Evolutionary conservation across 2,113 vertebrate species (phyloP).

Genomic region (Panthera leo): DNA sequence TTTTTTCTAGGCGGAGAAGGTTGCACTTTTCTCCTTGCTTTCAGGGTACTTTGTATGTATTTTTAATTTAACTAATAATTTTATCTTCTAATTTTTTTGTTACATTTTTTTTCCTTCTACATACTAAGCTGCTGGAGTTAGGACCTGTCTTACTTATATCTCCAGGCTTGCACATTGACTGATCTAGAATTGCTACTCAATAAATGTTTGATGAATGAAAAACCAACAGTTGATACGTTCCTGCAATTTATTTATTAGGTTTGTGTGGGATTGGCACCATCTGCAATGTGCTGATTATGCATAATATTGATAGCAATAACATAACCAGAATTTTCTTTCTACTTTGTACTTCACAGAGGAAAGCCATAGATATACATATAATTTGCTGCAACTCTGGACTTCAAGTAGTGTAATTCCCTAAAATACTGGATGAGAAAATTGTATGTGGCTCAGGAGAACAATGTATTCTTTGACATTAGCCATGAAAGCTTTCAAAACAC

Average conservation of each 20-base stretch:
- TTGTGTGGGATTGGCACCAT: not conserved
- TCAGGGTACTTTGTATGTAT: not conserved
- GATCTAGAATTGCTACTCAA: not conserved
- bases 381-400: constrained; percentile 56
- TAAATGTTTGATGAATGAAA: not conserved
- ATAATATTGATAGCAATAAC: not conserved
- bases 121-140: not conserved
- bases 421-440: constrained; percentile 59
- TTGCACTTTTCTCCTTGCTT: not conserved
- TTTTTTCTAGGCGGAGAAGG: not conserved
- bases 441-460: constrained; percentile 58
- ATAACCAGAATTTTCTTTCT: constrained; percentile 34
- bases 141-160: not conserved
- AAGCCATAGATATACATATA: not conserved
- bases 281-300: not conserved
- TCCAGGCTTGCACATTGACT: not conserved
- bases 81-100: constrained; percentile 33
- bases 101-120: not conserved
- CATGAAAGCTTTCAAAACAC: constrained; percentile 59
- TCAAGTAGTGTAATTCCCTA: constrained; percentile 34
- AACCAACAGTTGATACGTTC: not conserved
- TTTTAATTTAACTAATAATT: constrained; percentile 30
- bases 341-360: constrained; percentile 20
- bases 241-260: constrained; percentile 36
- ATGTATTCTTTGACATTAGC: constrained; percentile 59